phyloP scores from a whole-genome alignment of 1,140 invertebrate species.

The Heliothis virescens region DNA sequence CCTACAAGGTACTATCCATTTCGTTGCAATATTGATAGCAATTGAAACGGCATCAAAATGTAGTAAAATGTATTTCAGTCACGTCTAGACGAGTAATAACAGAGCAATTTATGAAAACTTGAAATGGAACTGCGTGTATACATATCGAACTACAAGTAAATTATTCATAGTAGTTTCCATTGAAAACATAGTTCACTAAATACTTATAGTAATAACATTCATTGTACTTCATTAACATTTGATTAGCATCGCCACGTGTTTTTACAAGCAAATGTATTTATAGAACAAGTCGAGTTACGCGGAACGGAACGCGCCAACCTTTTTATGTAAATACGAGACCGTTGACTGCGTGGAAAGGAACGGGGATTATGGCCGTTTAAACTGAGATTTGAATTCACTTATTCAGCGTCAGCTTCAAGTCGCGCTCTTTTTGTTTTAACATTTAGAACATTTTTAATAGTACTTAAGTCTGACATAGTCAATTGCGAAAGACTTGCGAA shows the following conservation, averaged over 20 bases:
- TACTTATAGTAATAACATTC: neutral
- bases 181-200: neutral
- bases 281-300: slow-evolving; percentile 4
- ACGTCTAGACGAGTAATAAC: neutral
- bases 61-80: too few relatives aligned
- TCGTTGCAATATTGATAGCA: too few relatives aligned
- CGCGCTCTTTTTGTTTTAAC: neutral
- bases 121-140: neutral
- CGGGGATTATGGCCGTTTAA: slow-evolving; percentile 20
- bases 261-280: slow-evolving; percentile 1
- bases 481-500: neutral
- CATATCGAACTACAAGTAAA: neutral
- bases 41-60: too few relatives aligned
- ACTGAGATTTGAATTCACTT: slow-evolving; percentile 23
- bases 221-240: slow-evolving; percentile 16
- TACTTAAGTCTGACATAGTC: neutral
- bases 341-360: slow-evolving; percentile 6
- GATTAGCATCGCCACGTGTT: slow-evolving; percentile 1
- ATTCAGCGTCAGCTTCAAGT: neutral
- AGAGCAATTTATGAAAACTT: neutral
- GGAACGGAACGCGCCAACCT: slow-evolving; percentile 6
- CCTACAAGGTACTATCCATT: too few relatives aligned
- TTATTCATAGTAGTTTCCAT: neutral
- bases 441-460: neutral
- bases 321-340: slow-evolving; percentile 3